Conservation (phyloP, 2,113 vertebrate species). For the Mirounga angustirostris region DNA sequence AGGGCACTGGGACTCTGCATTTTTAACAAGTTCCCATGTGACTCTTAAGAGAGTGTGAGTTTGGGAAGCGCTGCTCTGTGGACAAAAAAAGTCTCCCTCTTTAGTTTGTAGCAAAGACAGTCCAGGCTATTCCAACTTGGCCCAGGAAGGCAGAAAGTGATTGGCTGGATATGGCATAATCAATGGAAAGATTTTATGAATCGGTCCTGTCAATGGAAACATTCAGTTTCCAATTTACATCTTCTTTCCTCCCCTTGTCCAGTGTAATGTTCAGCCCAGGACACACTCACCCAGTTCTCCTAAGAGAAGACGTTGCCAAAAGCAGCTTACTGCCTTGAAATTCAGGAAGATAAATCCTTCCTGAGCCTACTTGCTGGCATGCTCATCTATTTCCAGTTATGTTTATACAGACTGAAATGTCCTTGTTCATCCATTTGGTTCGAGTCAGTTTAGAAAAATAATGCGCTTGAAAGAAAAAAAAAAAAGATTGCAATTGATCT, state of each 20-base stretch:
- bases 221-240: background rate
- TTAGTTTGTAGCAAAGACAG: background rate
- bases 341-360: background rate
- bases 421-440: constrained; percentile 15
- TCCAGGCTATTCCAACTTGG: background rate
- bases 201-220: background rate
- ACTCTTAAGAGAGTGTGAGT: background rate
- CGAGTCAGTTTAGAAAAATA: constrained; percentile 48
- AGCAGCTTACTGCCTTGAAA: background rate
- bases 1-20: background rate
- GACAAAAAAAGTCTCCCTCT: background rate
- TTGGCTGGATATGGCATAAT: background rate
- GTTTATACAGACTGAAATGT: background rate
- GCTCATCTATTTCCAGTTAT: background rate
- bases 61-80: background rate
- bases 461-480: background rate
- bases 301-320: background rate
- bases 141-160: background rate
- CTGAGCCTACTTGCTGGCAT: background rate
- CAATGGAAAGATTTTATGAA: background rate
- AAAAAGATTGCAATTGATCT: background rate
- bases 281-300: background rate
- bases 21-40: background rate
- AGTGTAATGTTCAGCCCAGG: background rate
- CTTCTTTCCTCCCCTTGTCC: background rate